Base-by-base conservation (phyloP, 2,888 invertebrate genomes). In the Doris montereyensis region DNA sequence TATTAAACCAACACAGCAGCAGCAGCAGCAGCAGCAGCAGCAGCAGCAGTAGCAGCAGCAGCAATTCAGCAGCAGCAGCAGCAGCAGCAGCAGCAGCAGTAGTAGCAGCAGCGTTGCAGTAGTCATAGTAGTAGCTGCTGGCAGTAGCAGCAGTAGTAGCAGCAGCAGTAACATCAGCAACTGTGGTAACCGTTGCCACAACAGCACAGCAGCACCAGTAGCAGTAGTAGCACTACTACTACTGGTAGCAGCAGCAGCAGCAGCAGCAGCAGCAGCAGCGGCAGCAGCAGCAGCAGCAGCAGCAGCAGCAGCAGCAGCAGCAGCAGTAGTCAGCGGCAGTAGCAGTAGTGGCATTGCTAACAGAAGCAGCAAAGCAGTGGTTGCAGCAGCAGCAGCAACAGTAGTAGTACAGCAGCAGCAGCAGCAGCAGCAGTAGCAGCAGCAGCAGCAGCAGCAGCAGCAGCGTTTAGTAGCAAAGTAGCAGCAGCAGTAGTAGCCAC, bases 91-190 rank as follows among this genome's bases (percentile, higher is more conserved):
- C n/a, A n/a, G n/a, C n/a, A n/a, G n/a, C n/a, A n/a, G n/a, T n/a
- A n/a, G n/a, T n/a, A n/a, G n/a, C n/a, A n/a, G n/a, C n/a, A n/a
- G n/a, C n/a, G n/a, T n/a, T n/a, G 65, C 24, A 62, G 65, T 21
- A 62, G 65, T 21, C 10, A 21, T 21, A 62, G 65, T 21, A 62
- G 65, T 21, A 62, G 24, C 24, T n/a, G n/a, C n/a, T n/a, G n/a
- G n/a, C n/a, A n/a, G n/a, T n/a, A 21, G 65, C 65, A 62, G 65
- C 8, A 21, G 13, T 8, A 62, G 10, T 21, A 62, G 65, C 65
- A 62, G 65, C 24, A 62, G 65, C 65, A 62, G 65, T 21, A 62
- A 21, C 65, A 62, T 10, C 65, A 62, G 65, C 65, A 62, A 21
- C 24, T 17, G 65, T 21, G 21, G 65, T 21, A 62, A 21, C 24